Conservation (phyloP, 2,797 vertebrate genomes). For the Coregonus sp. region DNA sequence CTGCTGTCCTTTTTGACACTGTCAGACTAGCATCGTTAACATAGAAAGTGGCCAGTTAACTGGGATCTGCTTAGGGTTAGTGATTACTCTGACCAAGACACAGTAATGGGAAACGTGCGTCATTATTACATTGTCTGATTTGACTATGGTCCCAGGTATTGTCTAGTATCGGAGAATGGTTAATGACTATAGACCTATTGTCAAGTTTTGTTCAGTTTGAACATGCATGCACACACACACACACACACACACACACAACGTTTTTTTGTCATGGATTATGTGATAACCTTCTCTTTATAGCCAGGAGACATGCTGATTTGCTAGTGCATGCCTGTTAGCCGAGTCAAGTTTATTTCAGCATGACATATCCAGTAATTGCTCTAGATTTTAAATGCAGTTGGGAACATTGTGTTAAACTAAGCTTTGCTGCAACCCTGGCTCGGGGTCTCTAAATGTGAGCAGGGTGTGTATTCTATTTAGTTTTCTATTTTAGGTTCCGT, state of each 20-base stretch:
- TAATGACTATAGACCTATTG: background rate
- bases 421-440: slow-evolving; percentile 3
- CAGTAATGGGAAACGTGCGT: slow-evolving; percentile 43
- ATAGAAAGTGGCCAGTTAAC: slow-evolving; percentile 25
- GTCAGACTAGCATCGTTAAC: slow-evolving; percentile 24
- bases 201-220: background rate
- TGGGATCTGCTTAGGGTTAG: slow-evolving; percentile 30
- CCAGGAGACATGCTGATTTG: slow-evolving; percentile 9
- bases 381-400: slow-evolving; percentile 36
- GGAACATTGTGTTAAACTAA: slow-evolving; percentile 25
- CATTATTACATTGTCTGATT: slow-evolving; percentile 35
- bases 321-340: slow-evolving; percentile 32
- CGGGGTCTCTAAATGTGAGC: no score
- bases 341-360: slow-evolving; percentile 25
- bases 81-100: slow-evolving; percentile 22
- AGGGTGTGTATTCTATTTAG: no score
- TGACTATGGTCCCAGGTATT: slow-evolving; percentile 30
- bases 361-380: slow-evolving; percentile 30
- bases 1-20: slow-evolving; percentile 15
- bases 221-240: background rate
- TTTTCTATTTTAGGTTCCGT: no score
- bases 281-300: background rate
- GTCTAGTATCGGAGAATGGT: slow-evolving; percentile 28
- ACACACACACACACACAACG: no score
- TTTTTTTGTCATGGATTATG: background rate